Percentiles rank a stretch among this genome's conserved stretches.
These are phyloP conservation scores for Pararge aegeria DNA, from an alignment of 1,140 invertebrate species.

Conservation along the genomic window DNA sequence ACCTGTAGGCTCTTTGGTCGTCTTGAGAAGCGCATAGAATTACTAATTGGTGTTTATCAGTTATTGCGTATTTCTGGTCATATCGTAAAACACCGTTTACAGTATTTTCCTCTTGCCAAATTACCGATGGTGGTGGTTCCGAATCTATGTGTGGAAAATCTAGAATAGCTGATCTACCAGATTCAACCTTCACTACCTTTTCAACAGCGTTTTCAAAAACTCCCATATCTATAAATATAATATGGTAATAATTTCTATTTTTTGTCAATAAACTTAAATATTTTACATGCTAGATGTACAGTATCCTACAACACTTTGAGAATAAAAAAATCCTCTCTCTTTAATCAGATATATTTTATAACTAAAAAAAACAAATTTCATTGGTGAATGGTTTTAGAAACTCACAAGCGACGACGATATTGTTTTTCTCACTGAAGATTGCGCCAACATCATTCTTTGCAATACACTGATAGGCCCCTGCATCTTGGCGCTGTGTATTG, in stretches of 20 bases:
- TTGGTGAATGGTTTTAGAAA: slow-evolving; percentile 58
- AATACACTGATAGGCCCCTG: slow-evolving; percentile 94
- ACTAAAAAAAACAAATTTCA: too few relatives aligned
- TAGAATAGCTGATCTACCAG: slow-evolving; percentile 90
- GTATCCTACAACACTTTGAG: too few relatives aligned
- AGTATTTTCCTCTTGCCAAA: slow-evolving; percentile 89
- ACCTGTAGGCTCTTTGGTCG: slow-evolving; percentile 89
- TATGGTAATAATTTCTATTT: too few relatives aligned
- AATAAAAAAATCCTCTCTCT: too few relatives aligned
- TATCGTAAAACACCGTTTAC: slow-evolving; percentile 85
- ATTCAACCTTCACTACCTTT: slow-evolving; percentile 84
- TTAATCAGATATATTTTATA: too few relatives aligned
- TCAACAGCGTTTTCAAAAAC: slow-evolving; percentile 87
- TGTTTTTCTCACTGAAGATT: slow-evolving; percentile 93
- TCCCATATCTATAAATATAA: slow-evolving; percentile 86
- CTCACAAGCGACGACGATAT: slow-evolving; percentile 94
- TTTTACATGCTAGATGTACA: too few relatives aligned
- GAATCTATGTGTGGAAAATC: slow-evolving; percentile 90
- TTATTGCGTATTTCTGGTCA: slow-evolving; percentile 89
- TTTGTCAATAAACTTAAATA: too few relatives aligned
- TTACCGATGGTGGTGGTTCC: slow-evolving; percentile 89
- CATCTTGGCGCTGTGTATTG: slow-evolving; percentile 87
- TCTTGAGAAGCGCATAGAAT: slow-evolving; percentile 87
- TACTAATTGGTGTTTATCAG: slow-evolving; percentile 87
- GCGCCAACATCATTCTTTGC: slow-evolving; percentile 94